Evolutionary conservation across 2,888 invertebrate genomes (phyloP).

Genomic region (Himalopsyche tibetana): DNA sequence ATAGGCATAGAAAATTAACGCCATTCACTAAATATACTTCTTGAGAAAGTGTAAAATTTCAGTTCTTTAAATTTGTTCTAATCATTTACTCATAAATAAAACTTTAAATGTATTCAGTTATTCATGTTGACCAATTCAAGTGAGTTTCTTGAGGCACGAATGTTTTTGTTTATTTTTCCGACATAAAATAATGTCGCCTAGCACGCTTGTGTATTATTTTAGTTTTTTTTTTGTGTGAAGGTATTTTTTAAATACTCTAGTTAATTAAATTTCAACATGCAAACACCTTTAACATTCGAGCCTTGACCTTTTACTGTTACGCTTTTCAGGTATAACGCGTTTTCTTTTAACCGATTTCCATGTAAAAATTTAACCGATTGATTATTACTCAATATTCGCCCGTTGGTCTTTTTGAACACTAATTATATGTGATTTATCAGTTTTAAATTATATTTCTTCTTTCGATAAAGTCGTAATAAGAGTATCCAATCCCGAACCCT

Average conservation of each 20-base stretch:
- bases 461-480: too few species aligned
- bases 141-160: conserved; percentile 14
- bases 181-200: conserved; percentile 26
- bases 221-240: neutral
- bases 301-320: conserved; percentile 10
- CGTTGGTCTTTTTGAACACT: too few species aligned
- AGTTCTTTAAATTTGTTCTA: neutral
- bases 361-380: neutral
- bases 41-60: neutral
- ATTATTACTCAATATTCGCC: too few species aligned
- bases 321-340: neutral
- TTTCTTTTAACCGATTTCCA: neutral
- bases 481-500: too few species aligned
- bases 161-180: conserved; percentile 33
- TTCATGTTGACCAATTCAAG: conserved; percentile 18
- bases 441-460: too few species aligned
- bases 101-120: conserved; percentile 1
- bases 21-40: neutral
- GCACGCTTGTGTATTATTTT: conserved; percentile 3
- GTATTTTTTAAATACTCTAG: conserved; percentile 40
- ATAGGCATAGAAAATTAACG: too few species aligned
- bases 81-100: conserved; percentile 31
- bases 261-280: conserved; percentile 42
- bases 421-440: too few species aligned
- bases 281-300: conserved; percentile 12